Conservation (phyloP, 2,797 vertebrate species). For the Rhabdophis nuchalis region DNA sequence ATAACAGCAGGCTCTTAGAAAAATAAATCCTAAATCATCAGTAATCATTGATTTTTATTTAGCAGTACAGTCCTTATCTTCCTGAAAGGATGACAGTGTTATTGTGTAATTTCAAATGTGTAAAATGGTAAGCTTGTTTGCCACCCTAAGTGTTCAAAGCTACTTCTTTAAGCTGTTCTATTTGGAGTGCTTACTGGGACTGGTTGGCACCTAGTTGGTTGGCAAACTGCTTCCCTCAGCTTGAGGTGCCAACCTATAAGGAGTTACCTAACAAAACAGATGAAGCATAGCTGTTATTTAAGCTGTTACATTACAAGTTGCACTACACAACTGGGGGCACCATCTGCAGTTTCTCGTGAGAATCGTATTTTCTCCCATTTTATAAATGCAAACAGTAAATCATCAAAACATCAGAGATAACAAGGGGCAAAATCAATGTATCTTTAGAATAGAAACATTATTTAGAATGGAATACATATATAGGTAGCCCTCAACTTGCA, state of each 20-base stretch:
- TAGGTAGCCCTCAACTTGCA: neutral
- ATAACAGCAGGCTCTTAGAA: constrained; percentile 24
- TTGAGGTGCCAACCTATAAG: neutral
- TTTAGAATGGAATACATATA: neutral
- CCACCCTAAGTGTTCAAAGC: neutral
- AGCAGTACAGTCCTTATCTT: constrained; percentile 10
- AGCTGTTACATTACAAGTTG: neutral
- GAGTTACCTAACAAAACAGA: neutral
- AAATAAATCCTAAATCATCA: neutral
- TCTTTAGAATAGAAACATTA: neutral
- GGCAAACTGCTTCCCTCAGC: neutral
- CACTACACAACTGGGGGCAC: neutral
- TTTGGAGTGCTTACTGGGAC: neutral
- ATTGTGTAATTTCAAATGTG: neutral
- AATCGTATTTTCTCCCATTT: neutral
- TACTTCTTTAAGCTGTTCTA: neutral
- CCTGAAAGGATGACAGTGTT: neutral
- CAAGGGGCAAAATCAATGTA: neutral
- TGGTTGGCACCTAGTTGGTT: neutral
- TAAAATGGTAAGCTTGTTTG: neutral
- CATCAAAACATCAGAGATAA: neutral
- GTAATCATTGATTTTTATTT: constrained; percentile 8
- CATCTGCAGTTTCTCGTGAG: neutral
- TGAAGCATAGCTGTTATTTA: neutral
- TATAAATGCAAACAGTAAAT: neutral